Evolutionary conservation across 2,113 vertebrate genomes (phyloP).

Genomic region (Myxocyprinus asiaticus): DNA sequence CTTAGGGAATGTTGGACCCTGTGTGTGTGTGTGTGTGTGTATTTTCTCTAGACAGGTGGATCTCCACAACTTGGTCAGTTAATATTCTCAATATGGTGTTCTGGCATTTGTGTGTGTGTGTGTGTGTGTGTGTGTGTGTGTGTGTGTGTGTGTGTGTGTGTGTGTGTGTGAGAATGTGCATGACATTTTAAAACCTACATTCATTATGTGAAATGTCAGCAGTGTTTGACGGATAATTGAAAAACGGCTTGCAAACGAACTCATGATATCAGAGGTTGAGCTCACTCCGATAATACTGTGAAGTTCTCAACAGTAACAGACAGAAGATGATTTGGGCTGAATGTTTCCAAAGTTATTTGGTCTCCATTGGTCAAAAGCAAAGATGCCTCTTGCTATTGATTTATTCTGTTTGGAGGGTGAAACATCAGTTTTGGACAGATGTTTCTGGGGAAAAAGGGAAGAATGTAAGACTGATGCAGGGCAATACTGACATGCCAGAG

Average conservation of each 20-base stretch:
- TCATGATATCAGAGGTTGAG: slow-evolving; percentile 1
- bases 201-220: slow-evolving; percentile 43
- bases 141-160: slow-evolving; percentile 4
- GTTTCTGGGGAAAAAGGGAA: not conserved
- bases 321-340: slow-evolving; percentile 11
- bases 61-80: not conserved
- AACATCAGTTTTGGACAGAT: slow-evolving; percentile 1
- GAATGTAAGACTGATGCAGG: no score
- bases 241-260: not conserved
- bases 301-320: not conserved
- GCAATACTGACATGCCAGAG: no score
- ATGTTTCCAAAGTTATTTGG: not conserved
- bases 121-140: slow-evolving; percentile 6
- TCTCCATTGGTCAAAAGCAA: not conserved
- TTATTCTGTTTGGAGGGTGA: not conserved
- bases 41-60: not conserved
- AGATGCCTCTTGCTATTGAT: no score
- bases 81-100: slow-evolving; percentile 1
- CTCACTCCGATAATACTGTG: not conserved
- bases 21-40: not conserved
- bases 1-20: not conserved
- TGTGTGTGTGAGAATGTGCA: not conserved
- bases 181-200: slow-evolving; percentile 47
- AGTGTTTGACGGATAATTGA: slow-evolving; percentile 36
- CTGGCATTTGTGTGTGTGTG: not conserved